Conservation (phyloP, 1,140 invertebrate genomes). For the Latrodectus geometricus region DNA sequence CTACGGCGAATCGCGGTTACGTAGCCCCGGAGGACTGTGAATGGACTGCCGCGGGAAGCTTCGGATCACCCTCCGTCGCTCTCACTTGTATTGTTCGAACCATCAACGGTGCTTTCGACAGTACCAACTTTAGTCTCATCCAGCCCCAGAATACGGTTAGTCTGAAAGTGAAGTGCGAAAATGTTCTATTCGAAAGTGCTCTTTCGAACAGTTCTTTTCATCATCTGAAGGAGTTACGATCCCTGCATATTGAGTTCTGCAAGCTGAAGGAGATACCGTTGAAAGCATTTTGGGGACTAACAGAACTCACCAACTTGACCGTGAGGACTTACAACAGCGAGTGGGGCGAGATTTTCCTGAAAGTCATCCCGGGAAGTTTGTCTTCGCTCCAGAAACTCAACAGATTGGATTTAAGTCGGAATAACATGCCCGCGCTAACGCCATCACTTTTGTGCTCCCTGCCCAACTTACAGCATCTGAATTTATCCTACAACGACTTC, state of each 20-base stretch:
- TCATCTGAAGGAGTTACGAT: slow-evolving; percentile 62
- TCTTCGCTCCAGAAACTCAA: slow-evolving; percentile 77
- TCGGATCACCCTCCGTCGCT: slow-evolving; percentile 74
- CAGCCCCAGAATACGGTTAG: slow-evolving; percentile 84
- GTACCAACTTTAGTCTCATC: slow-evolving; percentile 83
- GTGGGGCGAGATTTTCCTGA: slow-evolving; percentile 79
- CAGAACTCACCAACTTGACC: slow-evolving; percentile 64
- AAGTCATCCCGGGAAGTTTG: slow-evolving; percentile 81
- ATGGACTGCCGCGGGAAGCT: slow-evolving; percentile 73
- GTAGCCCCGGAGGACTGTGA: slow-evolving; percentile 86
- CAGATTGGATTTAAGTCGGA: slow-evolving; percentile 80
- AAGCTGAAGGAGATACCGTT: slow-evolving; percentile 62
- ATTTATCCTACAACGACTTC: slow-evolving; percentile 79
- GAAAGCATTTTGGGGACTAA: slow-evolving; percentile 64
- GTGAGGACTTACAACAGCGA: slow-evolving; percentile 66
- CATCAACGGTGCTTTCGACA: slow-evolving; percentile 63
- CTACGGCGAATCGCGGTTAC: slow-evolving; percentile 71
- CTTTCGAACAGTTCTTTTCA: slow-evolving; percentile 69
- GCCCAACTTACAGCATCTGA: slow-evolving; percentile 63
- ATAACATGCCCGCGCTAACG: slow-evolving; percentile 84
- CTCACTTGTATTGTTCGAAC: slow-evolving; percentile 62
- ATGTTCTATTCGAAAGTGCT: slow-evolving; percentile 79
- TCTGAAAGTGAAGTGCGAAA: slow-evolving; percentile 84
- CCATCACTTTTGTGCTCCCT: slow-evolving; percentile 80
- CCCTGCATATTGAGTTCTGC: slow-evolving; percentile 63